Evolutionary conservation across 1,140 invertebrate genomes (phyloP).

Genomic region (Drosophila eugracilis): DNA sequence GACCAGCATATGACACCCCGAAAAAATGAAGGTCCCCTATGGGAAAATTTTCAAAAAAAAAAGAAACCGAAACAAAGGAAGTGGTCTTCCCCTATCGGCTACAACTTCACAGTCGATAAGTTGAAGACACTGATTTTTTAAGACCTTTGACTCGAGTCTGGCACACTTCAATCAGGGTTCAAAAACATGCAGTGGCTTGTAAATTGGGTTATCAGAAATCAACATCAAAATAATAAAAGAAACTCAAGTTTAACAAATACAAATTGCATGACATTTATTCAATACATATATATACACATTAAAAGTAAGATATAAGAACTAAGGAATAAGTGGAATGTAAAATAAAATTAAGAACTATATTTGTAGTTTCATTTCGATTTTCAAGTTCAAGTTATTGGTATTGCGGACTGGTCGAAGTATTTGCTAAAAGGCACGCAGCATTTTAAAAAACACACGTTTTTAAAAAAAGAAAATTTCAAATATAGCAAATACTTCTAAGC

Average conservation of each 20-base stretch:
- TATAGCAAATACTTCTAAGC: constrained; percentile 63
- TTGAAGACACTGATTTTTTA: constrained; percentile 30
- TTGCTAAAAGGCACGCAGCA: constrained; percentile 84
- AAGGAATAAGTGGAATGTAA: constrained; percentile 44
- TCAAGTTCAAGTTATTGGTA: constrained; percentile 18
- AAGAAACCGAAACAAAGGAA: constrained; percentile 22
- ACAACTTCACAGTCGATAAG: constrained; percentile 66
- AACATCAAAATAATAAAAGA: constrained; percentile 31
- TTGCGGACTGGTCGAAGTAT: constrained; percentile 45
- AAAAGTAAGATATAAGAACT: constrained; percentile 61
- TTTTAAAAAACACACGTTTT: constrained; percentile 83
- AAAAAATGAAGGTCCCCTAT: constrained; percentile 55
- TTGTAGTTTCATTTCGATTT: constrained; percentile 24
- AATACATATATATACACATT: constrained; percentile 58
- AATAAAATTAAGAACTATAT: constrained; percentile 60
- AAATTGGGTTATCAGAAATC: constrained; percentile 13
- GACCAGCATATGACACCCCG: constrained; percentile 56
- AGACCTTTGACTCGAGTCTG: constrained; percentile 38
- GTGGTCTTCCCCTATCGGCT: constrained; percentile 57
- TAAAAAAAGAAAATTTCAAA: constrained; percentile 74
- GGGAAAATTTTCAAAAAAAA: constrained; percentile 27
- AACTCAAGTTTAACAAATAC: constrained; percentile 65
- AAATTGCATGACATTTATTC: constrained; percentile 62
- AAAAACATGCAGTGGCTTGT: constrained; percentile 18
- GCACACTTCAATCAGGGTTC: constrained; percentile 48